A percentile compares a stretch with the other conserved stretches of the same genome.
These are phyloP conservation scores for Gymnoscopelus braueri DNA, from an alignment of 2,797 vertebrate genomes.

Conservation along the genomic window DNA sequence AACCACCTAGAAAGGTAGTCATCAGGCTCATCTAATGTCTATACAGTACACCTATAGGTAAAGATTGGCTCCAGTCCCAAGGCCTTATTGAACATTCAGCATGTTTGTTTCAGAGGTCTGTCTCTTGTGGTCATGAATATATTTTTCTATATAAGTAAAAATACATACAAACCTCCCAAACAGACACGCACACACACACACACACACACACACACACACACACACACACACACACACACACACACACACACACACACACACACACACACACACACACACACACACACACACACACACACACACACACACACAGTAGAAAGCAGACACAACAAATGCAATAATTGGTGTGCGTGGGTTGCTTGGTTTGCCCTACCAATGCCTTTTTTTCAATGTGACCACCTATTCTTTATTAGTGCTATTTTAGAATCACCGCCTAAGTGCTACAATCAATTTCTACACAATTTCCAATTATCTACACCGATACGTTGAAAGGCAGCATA, in stretches of 20 bases:
- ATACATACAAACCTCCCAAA: too few species aligned
- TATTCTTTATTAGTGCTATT: slow-evolving; percentile 14
- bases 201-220: background rate
- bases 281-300: background rate
- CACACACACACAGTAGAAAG: background rate
- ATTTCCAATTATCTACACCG: slow-evolving; percentile 5
- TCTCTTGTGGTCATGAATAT: too few species aligned
- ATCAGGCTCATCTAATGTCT: too few species aligned
- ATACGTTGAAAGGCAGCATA: background rate
- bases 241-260: background rate
- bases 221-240: background rate
- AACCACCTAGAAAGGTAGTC: too few species aligned
- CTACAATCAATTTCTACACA: slow-evolving; percentile 11
- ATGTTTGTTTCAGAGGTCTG: too few species aligned
- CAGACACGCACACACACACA: background rate
- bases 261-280: background rate
- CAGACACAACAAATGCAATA: background rate
- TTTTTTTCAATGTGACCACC: background rate
- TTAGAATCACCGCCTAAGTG: background rate
- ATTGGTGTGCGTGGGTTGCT: background rate
- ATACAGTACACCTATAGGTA: too few species aligned
- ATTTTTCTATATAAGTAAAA: too few species aligned
- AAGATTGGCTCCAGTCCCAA: too few species aligned
- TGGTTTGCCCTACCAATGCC: background rate
- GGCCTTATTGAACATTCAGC: too few species aligned